Percentiles rank a stretch among this genome's conserved stretches.
Evolutionary conservation across 2,888 invertebrate species (phyloP).

Genomic region (Quadroppia sp.): DNA sequence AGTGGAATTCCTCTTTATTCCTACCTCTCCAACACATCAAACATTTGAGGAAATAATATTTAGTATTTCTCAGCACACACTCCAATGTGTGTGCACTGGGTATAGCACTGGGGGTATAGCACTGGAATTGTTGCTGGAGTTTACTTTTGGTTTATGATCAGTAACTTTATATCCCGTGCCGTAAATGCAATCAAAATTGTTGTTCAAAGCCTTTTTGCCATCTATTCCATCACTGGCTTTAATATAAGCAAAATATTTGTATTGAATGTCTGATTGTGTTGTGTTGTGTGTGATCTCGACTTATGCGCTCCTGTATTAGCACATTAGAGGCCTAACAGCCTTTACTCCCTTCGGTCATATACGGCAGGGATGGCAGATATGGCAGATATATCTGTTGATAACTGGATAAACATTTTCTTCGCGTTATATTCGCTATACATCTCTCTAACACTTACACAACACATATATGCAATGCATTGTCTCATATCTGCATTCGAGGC

Average conservation of each 20-base stretch:
- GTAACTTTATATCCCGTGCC: conserved; percentile 20
- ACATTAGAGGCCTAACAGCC: neutral
- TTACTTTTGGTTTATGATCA: conserved; percentile 31
- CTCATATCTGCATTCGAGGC: conserved; percentile 18
- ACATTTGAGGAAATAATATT: neutral
- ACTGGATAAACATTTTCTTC: conserved; percentile 11
- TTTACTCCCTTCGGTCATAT: conserved; percentile 35
- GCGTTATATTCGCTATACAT: neutral
- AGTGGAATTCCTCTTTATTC: conserved; percentile 25
- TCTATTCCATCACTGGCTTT: neutral
- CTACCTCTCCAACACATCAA: neutral
- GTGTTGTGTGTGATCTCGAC: conserved; percentile 20
- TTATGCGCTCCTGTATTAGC: conserved; percentile 18
- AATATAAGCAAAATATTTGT: conserved; percentile 31
- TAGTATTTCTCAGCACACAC: conserved; percentile 21
- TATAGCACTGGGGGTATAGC: neutral
- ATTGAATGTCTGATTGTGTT: conserved; percentile 37
- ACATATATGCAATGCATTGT: neutral
- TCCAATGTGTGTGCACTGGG: conserved; percentile 7
- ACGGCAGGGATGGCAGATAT: neutral
- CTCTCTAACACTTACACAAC: no score
- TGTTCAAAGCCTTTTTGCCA: conserved; percentile 26
- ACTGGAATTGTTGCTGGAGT: conserved; percentile 20
- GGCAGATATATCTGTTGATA: conserved; percentile 28
- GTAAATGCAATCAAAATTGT: conserved; percentile 14